Conservation (phyloP, 2,797 vertebrate genomes). For the Pipistrellus nathusii region DNA sequence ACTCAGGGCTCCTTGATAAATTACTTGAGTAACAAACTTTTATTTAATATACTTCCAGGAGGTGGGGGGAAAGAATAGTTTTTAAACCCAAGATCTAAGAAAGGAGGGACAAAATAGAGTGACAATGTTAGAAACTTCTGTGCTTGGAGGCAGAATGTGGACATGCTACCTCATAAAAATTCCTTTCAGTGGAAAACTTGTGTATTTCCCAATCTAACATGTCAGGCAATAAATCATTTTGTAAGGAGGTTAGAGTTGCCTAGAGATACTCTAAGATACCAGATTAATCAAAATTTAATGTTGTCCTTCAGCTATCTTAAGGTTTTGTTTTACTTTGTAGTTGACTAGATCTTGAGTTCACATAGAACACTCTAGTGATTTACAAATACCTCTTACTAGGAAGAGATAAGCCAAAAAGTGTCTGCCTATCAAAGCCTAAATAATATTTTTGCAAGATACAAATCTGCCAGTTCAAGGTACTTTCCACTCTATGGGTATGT, state of each 20-base stretch:
- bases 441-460: conserved; percentile 9
- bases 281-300: conserved; percentile 75
- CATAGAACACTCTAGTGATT: conserved; percentile 54
- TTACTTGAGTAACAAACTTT: conserved; percentile 15
- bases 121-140: neutral
- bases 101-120: neutral
- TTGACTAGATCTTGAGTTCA: conserved; percentile 63
- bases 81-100: neutral
- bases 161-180: neutral
- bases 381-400: conserved; percentile 18
- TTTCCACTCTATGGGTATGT: neutral
- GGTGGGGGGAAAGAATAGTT: neutral
- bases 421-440: conserved; percentile 8
- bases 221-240: conserved; percentile 63
- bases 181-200: conserved; percentile 24
- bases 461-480: neutral
- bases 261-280: conserved; percentile 38
- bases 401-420: neutral
- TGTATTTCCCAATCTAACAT: conserved; percentile 2
- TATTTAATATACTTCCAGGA: neutral
- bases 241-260: conserved; percentile 35
- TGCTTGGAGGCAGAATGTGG: neutral
- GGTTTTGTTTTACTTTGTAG: conserved; percentile 63
- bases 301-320: conserved; percentile 34
- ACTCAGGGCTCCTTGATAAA: neutral